These are phyloP conservation scores for Agonopterix arenella DNA, from an alignment of 2,888 invertebrate genomes.

Conservation along the genomic window DNA sequence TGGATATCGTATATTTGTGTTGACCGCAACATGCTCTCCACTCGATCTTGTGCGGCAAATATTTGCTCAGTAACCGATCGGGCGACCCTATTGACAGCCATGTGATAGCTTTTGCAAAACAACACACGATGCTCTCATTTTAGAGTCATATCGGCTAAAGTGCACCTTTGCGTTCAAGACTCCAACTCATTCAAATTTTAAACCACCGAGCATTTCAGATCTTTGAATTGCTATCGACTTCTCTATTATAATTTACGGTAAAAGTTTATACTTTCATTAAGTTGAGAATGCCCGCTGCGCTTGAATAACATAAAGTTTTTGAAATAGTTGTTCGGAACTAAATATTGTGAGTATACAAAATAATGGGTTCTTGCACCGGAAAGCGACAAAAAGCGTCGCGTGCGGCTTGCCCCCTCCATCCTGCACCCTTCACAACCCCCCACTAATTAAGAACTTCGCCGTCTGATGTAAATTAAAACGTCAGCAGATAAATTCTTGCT, in stretches of 20 bases:
- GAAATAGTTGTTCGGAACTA: background rate
- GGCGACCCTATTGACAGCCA: constrained; percentile 49
- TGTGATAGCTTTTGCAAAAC: constrained; percentile 52
- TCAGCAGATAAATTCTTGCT: constrained; percentile 32
- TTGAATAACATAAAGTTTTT: no score
- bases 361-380: constrained; percentile 10
- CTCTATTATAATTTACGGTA: no score
- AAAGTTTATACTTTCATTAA: no score
- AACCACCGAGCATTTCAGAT: background rate
- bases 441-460: constrained; percentile 58
- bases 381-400: constrained; percentile 35
- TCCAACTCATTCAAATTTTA: no score
- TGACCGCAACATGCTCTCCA: constrained; percentile 42
- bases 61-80: constrained; percentile 57
- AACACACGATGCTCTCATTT: constrained; percentile 32
- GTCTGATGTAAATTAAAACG: constrained; percentile 44
- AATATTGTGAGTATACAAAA: background rate
- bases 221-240: background rate
- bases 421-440: constrained; percentile 19
- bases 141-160: constrained; percentile 13
- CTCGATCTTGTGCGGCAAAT: constrained; percentile 52
- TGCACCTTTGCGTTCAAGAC: constrained; percentile 11
- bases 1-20: constrained; percentile 45
- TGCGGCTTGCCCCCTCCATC: constrained; percentile 16
- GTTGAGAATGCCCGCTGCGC: no score